phyloP scores from a whole-genome alignment of 2,888 invertebrate species.

The Asteroscopus sphinx region DNA sequence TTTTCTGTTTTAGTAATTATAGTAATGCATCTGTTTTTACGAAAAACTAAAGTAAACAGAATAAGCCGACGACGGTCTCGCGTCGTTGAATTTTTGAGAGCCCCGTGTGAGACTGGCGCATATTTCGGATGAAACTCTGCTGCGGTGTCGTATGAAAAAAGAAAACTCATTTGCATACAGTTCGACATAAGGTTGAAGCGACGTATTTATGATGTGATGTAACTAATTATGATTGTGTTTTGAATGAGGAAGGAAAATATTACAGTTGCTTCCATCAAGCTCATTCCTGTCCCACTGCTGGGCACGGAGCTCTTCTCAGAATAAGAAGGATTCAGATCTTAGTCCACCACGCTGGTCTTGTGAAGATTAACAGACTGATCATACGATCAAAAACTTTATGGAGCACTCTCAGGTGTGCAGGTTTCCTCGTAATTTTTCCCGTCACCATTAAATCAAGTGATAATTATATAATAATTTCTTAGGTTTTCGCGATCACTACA shows the following conservation, averaged over 20 bases:
- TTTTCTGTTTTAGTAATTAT: constrained; percentile 39
- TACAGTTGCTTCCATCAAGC: no score
- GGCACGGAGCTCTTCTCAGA: no score
- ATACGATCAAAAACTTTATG: no score
- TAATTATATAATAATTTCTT: no score
- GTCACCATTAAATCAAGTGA: no score
- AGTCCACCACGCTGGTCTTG: no score
- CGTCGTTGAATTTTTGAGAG: constrained; percentile 85
- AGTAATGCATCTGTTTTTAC: constrained; percentile 43
- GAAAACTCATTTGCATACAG: constrained; percentile 66
- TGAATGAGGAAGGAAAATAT: constrained; percentile 18
- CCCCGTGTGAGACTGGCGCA: constrained; percentile 76
- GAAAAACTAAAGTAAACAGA: constrained; percentile 62
- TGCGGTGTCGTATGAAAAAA: constrained; percentile 76
- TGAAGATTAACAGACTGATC: no score
- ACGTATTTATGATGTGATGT: constrained; percentile 34
- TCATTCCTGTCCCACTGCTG: no score
- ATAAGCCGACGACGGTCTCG: constrained; percentile 67
- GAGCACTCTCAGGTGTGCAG: no score
- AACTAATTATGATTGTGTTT: constrained; percentile 47
- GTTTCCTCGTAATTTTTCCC: no score
- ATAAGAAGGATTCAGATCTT: no score
- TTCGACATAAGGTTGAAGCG: constrained; percentile 51
- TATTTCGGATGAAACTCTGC: constrained; percentile 81
- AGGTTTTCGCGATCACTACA: no score